Conservation (phyloP, 2,113 vertebrate species). For the Pelobates fuscus region DNA sequence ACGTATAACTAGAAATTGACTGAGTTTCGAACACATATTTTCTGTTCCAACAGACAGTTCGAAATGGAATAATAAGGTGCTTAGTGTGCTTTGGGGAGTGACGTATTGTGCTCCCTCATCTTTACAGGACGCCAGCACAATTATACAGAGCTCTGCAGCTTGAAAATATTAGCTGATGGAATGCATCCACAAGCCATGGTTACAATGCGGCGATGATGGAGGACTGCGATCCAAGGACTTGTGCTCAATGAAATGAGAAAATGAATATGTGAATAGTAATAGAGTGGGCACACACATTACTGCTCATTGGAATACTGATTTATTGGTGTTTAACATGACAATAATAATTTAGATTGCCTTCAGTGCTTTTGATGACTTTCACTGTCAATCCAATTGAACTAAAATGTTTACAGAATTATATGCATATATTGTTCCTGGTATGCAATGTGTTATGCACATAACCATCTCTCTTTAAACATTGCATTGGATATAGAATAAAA, state of each 20-base stretch:
- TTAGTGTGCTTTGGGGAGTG: conserved; percentile 18
- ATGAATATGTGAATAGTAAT: conserved; percentile 50
- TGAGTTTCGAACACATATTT: too few relatives aligned
- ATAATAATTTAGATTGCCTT: conserved; percentile 47
- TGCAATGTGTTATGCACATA: background rate
- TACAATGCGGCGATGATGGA: conserved; percentile 43
- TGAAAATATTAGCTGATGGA: conserved; percentile 40
- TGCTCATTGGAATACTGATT: conserved; percentile 45
- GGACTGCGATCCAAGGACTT: conserved; percentile 46
- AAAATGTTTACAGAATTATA: conserved; percentile 39
- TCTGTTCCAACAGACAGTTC: background rate
- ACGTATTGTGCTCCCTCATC: conserved; percentile 18
- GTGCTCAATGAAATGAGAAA: conserved; percentile 44
- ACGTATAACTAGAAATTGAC: too few relatives aligned
- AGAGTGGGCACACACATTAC: conserved; percentile 43
- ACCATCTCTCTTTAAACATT: conserved; percentile 15
- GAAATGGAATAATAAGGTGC: conserved; percentile 23
- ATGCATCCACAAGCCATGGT: conserved; percentile 43
- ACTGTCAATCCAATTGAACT: conserved; percentile 38
- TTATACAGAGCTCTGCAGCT: conserved; percentile 34
- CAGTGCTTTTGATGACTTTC: conserved; percentile 33
- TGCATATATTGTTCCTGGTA: conserved; percentile 28
- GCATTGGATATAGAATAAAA: background rate
- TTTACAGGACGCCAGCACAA: conserved; percentile 26
- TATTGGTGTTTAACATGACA: conserved; percentile 50